Evolutionary conservation across 2,113 vertebrate genomes (phyloP), one percentile per base, ranked within the genome.

Genomic region (Verasper variegatus): DNA sequence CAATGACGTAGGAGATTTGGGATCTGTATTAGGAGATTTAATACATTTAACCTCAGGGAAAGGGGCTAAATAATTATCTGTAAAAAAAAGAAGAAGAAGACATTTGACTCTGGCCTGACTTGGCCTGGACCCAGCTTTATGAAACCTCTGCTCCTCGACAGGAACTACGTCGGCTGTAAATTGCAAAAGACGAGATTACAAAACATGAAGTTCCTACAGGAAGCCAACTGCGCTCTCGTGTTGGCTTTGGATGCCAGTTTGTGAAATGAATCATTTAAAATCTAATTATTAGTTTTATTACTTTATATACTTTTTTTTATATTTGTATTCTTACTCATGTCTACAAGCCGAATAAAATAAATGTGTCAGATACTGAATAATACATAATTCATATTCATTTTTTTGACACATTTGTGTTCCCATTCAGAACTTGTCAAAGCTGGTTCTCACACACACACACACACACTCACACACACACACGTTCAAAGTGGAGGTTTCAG

Each of bases 181-280:
- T 89, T 88, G 90, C 90, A 84, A 90, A 90, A 91, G 62, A 90
- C 58, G 10, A 74, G 56, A 76, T 90, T 91, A 78, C 87, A 84
- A 90, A 91, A 92, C 71, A 55, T 66, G 45, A 82, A 23, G 77
- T 81, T 85, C 74, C 80, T 78, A 51, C 81, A 87, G 84, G 89
- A 91, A 91, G 74, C 79, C 67, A 54, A 37, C 63, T 42, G 56
- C 63, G 79, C 69, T 86, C 62, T 72, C 70, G 17, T 88, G 78
- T 81, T 83, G 75, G 81, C 85, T 76, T 84, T 86, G 86, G 84
- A 83, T 37, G 51, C 20, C 21, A 45, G 47, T 77, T 83, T 80
- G 52, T 83, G 78, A 42, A 42, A 42, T 42, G 85, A 87, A 82
- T 69, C 13, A 62, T 42, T 85, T 45, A 45, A 10, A 72, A 74